A percentile compares a stretch with the other conserved stretches of the same genome.
Evolutionary conservation across 1,140 invertebrate genomes (phyloP).

Genomic region (Luehdorfia chinensis): DNA sequence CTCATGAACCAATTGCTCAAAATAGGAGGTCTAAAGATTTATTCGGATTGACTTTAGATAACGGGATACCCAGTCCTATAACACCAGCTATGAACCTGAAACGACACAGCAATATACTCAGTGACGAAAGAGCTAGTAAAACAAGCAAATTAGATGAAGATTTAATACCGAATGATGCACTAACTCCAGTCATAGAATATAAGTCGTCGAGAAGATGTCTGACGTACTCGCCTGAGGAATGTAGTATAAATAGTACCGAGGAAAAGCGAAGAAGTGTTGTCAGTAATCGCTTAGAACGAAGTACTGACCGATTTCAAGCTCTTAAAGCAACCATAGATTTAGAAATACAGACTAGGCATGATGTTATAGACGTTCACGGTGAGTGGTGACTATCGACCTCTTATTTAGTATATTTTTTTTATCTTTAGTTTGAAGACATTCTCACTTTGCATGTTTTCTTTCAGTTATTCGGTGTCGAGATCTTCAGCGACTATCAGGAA

Average conservation of each 20-base stretch:
- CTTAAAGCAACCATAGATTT: constrained; percentile 67
- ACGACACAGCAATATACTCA: constrained; percentile 53
- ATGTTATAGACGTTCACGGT: constrained; percentile 72
- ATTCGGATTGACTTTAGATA: constrained; percentile 61
- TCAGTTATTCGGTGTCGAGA: constrained; percentile 66
- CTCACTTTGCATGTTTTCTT: constrained; percentile 23
- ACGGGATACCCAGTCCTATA: constrained; percentile 66
- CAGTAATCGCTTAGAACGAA: constrained; percentile 58
- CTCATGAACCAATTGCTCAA: constrained; percentile 31
- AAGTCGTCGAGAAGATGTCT: constrained; percentile 64
- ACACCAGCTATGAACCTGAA: constrained; percentile 60
- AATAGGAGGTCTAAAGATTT: constrained; percentile 52
- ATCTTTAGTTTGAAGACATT: not conserved
- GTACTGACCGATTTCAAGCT: constrained; percentile 47
- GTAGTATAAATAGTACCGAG: constrained; percentile 62
- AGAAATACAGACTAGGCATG: constrained; percentile 58
- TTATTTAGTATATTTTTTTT: constrained; percentile 24
- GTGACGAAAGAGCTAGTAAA: constrained; percentile 64
- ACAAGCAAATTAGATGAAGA: constrained; percentile 65
- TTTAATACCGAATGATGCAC: constrained; percentile 40
- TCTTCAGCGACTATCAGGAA: constrained; percentile 56
- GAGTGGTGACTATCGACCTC: constrained; percentile 70
- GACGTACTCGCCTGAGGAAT: constrained; percentile 66
- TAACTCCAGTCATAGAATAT: constrained; percentile 65
- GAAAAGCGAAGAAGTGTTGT: constrained; percentile 64